phyloP scores from a whole-genome alignment of 2,797 vertebrate species.

The Eleutherodactylus coqui region DNA sequence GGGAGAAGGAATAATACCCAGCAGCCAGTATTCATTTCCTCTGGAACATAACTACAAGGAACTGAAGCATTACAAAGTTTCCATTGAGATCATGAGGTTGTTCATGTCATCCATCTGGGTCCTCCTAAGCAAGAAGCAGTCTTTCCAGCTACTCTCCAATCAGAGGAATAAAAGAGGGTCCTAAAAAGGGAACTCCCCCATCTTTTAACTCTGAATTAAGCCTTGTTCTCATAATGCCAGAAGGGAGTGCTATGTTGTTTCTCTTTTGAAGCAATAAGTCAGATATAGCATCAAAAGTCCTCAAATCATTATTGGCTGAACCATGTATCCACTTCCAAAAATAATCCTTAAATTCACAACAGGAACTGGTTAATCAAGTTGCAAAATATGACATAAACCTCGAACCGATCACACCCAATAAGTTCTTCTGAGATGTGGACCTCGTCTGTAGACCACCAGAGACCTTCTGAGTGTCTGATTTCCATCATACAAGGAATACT shows the following conservation, averaged over 20 bases:
- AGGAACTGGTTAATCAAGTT: neutral
- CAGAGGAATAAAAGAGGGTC: too few relatives aligned
- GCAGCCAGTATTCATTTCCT: too few relatives aligned
- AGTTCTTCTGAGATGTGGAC: too few relatives aligned
- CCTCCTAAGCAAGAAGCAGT: too few relatives aligned
- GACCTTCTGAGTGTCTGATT: neutral
- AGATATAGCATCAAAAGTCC: neutral
- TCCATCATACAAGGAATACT: neutral
- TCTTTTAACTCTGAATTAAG: neutral
- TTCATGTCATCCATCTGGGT: too few relatives aligned
- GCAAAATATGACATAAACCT: conserved; percentile 4
- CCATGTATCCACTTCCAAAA: neutral
- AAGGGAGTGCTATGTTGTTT: neutral
- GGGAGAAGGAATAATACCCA: too few relatives aligned
- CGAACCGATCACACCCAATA: neutral
- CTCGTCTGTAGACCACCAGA: neutral
- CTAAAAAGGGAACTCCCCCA: too few relatives aligned
- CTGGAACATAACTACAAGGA: too few relatives aligned
- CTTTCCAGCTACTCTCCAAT: too few relatives aligned
- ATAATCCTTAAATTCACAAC: neutral
- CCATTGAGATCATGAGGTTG: too few relatives aligned
- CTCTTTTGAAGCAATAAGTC: neutral
- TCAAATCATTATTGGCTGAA: neutral
- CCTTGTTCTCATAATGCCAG: neutral
- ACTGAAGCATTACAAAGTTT: too few relatives aligned